A percentile compares a stretch with the other conserved stretches of the same genome.
phyloP scores from a whole-genome alignment of 37 sponge, comb jelly and placozoan species.

The Bolinopsis microptera region DNA sequence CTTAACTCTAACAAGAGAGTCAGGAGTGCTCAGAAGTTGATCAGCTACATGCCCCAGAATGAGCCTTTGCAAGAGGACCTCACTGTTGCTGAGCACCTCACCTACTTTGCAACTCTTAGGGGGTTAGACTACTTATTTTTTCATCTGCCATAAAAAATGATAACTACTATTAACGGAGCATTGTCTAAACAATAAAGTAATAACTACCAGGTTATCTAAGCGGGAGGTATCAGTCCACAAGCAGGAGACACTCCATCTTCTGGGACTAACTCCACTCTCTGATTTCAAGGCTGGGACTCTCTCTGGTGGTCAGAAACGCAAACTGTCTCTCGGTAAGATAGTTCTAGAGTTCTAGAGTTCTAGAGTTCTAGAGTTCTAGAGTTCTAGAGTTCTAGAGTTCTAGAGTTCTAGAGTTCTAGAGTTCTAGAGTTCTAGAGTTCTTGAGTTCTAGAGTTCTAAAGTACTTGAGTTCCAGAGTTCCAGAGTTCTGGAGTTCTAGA shows the following conservation, averaged over 20 bases:
- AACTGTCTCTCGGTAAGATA: slow-evolving; percentile 3
- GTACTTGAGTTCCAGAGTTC: too few species aligned
- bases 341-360: too few species aligned
- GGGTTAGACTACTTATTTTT: too few species aligned
- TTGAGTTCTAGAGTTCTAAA: too few species aligned
- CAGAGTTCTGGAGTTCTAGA: too few species aligned
- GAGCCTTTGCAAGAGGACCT: background rate
- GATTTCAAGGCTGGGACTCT: slow-evolving; percentile 14
- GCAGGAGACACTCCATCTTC: slow-evolving; percentile 25
- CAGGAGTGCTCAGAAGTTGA: background rate
- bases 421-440: too few species aligned
- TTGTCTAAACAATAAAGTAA: too few species aligned
- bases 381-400: too few species aligned
- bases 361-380: too few species aligned
- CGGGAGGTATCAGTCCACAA: background rate
- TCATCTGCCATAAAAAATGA: too few species aligned
- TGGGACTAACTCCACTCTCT: background rate
- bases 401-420: too few species aligned
- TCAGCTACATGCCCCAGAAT: slow-evolving; percentile 41
- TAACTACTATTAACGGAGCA: too few species aligned
- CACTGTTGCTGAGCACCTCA: background rate
- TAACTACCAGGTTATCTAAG: background rate
- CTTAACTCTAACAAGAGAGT: background rate
- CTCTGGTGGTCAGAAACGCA: slow-evolving; percentile 39
- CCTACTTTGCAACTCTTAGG: background rate